These are phyloP conservation scores for Urechis unicinctus DNA, from an alignment of 2,888 invertebrate species.

Conservation along the genomic window DNA sequence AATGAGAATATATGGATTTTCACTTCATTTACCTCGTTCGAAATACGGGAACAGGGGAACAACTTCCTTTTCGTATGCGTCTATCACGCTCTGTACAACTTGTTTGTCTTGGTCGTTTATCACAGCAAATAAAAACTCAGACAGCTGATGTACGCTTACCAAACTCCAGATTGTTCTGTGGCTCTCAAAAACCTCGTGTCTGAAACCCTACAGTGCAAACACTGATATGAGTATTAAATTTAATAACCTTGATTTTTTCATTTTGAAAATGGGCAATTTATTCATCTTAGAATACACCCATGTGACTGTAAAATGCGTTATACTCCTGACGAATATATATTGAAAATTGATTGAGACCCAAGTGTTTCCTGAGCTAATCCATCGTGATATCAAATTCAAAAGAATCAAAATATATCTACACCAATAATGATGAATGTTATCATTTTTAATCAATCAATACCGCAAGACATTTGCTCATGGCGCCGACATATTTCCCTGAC, in stretches of 20 bases:
- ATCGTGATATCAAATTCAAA: too few species aligned
- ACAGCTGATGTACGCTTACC: slow-evolving; percentile 62
- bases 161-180: slow-evolving; percentile 64
- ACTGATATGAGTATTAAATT: too few species aligned
- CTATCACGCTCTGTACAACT: slow-evolving; percentile 61
- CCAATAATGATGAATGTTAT: too few species aligned
- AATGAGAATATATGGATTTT: neutral
- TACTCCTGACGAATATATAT: too few species aligned
- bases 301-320: too few species aligned
- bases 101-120: slow-evolving; percentile 58
- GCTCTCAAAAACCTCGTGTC: slow-evolving; percentile 11
- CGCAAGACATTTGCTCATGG: slow-evolving; percentile 63
- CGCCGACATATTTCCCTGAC: slow-evolving; percentile 67
- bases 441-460: slow-evolving; percentile 56
- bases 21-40: neutral
- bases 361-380: too few species aligned
- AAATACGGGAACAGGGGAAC: slow-evolving; percentile 46
- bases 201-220: slow-evolving; percentile 13
- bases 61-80: slow-evolving; percentile 63
- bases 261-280: too few species aligned
- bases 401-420: too few species aligned
- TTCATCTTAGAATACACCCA: too few species aligned
- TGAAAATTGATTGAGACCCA: too few species aligned
- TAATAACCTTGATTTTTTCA: too few species aligned
- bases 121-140: slow-evolving; percentile 66